Base-by-base conservation (phyloP, 2,113 vertebrate species). In the Perognathus longimembris region DNA sequence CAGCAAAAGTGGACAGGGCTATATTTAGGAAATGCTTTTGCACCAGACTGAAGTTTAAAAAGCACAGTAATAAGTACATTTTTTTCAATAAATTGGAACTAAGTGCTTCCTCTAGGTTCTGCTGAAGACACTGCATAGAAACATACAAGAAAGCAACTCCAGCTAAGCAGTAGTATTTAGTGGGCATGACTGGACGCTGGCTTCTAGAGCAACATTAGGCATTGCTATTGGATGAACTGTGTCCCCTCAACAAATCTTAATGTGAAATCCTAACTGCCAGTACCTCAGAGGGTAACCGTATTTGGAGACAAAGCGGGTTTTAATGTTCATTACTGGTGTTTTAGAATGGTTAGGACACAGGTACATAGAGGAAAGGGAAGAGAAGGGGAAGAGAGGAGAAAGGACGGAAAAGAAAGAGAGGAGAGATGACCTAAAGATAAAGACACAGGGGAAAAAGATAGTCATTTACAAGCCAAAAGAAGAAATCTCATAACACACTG, bases 21-120 rank as follows among this genome's bases (percentile, higher is more conserved):
- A 38, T 30, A 77, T 91, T 63, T 74, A 80, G 80, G n/a, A 84
- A 90, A 80, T 73, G 79, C 22, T 21, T 70, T 74, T 67, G 21
- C 6, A n/a, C 34, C 28, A 71, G 28, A 42, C 22, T 54, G 12
- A 96, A 89, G 18, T 89, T 86, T 89, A 34, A 67, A 85, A 86
- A 92, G n/a, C 10, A 64, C 9, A n/a, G 10, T 38, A 82, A 50
- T 6, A 75, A 7, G 42, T 7, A 18, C 38, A 66, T 59, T 91
- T 22, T 59, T 50, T 85, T 77, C 36, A 59, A 28, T 21, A 73
- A 87, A 69, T 28, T 40, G 36, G 21, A 84, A 61, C 2, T 87
- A 45, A 71, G 36, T n/a, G 36, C 6, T 75, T 73, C 54, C 5
- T 88, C 45, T 88, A 66, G 50, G 50, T 10, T 14, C 26, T 36